phyloP scores from a whole-genome alignment of 2,797 vertebrate species.

The Argya squamiceps region DNA sequence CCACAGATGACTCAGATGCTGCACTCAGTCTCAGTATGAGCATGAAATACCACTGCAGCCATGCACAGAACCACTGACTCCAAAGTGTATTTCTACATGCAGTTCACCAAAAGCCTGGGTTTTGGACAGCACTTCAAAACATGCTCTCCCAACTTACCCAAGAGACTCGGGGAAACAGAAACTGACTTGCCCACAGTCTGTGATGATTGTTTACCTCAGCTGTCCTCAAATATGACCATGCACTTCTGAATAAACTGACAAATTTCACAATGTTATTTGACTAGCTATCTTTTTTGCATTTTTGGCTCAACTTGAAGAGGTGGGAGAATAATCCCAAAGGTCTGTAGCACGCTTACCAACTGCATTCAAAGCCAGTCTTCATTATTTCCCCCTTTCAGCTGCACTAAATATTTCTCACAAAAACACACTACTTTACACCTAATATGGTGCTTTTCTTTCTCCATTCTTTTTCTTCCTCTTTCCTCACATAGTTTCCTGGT shows the following conservation, averaged over 20 bases:
- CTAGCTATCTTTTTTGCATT: conserved; percentile 17
- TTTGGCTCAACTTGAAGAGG: conserved; percentile 37
- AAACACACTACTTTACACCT: conserved; percentile 45
- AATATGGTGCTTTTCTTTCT: conserved; percentile 63
- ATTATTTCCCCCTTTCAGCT: conserved; percentile 39
- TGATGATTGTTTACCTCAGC: background rate
- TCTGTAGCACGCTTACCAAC: background rate
- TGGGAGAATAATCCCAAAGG: background rate
- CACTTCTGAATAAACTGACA: conserved; percentile 41
- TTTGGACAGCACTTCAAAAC: conserved; percentile 20
- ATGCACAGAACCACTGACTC: background rate
- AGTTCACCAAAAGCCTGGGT: background rate
- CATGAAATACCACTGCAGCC: background rate
- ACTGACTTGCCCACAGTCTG: background rate
- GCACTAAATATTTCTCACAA: conserved; percentile 47
- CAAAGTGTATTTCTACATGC: background rate
- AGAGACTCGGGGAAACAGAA: background rate
- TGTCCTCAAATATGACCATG: conserved; percentile 36
- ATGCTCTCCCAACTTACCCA: background rate
- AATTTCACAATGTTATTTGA: conserved; percentile 52
- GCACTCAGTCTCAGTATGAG: background rate
- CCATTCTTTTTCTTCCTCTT: conserved; percentile 71
- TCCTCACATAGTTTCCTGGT: conserved; percentile 63
- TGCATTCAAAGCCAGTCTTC: background rate
- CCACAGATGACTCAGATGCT: background rate